Percentiles rank a stretch among this genome's conserved stretches.
Conservation (phyloP, 2,888 invertebrate genomes). For the Lymantria monacha region DNA sequence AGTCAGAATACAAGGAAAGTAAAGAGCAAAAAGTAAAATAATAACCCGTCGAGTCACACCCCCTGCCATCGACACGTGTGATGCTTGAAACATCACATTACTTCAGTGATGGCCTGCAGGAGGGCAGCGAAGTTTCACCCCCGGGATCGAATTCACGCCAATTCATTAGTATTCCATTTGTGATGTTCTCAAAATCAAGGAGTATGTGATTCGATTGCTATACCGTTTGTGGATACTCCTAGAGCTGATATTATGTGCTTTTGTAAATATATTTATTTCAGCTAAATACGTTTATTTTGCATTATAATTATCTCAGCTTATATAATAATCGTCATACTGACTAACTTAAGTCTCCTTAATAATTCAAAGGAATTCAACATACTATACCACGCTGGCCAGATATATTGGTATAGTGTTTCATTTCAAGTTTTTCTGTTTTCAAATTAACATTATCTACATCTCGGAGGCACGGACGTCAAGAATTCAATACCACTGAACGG, state of each 20-base stretch:
- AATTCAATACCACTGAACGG: too few relatives aligned
- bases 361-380: too few relatives aligned
- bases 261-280: background rate
- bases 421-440: too few relatives aligned
- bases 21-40: background rate
- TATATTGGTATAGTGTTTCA: too few relatives aligned
- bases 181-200: slow-evolving; percentile 77
- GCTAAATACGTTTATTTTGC: too few relatives aligned
- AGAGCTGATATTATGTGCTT: slow-evolving; percentile 41
- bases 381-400: too few relatives aligned
- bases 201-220: slow-evolving; percentile 81
- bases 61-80: slow-evolving; percentile 13
- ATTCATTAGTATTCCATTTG: slow-evolving; percentile 66
- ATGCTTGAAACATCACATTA: slow-evolving; percentile 30
- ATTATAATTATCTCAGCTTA: too few relatives aligned
- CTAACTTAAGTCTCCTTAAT: too few relatives aligned
- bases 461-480: too few relatives aligned
- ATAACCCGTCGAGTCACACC: background rate
- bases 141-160: slow-evolving; percentile 43
- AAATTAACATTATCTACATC: too few relatives aligned
- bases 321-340: too few relatives aligned
- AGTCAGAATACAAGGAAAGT: too few relatives aligned
- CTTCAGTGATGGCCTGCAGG: slow-evolving; percentile 41
- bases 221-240: slow-evolving; percentile 42
- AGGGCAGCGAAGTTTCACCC: slow-evolving; percentile 24